Percentiles rank a stretch among this genome's conserved stretches.
These are phyloP conservation scores for Pantelozetes paolii DNA, from an alignment of 2,888 invertebrate species.

Conservation along the genomic window DNA sequence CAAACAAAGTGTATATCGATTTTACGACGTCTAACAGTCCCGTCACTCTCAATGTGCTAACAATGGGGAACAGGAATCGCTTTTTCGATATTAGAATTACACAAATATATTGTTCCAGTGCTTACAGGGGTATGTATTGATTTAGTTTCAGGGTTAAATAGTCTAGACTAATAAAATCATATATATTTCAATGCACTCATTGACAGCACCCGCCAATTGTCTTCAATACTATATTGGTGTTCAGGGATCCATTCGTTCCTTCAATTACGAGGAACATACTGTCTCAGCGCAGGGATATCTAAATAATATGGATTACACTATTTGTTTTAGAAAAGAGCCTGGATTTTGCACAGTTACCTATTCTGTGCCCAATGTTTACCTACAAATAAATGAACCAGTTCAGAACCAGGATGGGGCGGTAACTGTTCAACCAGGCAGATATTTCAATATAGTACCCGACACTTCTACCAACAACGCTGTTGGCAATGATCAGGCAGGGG, in stretches of 20 bases:
- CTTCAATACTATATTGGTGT: slow-evolving; percentile 73
- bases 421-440: background rate
- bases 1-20: slow-evolving; percentile 41
- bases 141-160: too few relatives aligned
- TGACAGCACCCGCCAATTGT: slow-evolving; percentile 54
- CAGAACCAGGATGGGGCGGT: background rate
- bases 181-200: background rate
- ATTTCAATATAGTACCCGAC: slow-evolving; percentile 41
- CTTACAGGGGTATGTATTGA: slow-evolving; percentile 36
- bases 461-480: slow-evolving; percentile 21
- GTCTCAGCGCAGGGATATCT: slow-evolving; percentile 44
- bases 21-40: slow-evolving; percentile 25
- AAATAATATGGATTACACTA: slow-evolving; percentile 70
- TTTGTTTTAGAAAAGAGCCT: slow-evolving; percentile 74
- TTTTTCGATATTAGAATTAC: slow-evolving; percentile 42
- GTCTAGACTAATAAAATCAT: background rate
- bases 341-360: slow-evolving; percentile 72
- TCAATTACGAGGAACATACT: slow-evolving; percentile 65
- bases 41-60: slow-evolving; percentile 42
- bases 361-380: slow-evolving; percentile 37
- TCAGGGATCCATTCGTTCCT: slow-evolving; percentile 73
- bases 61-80: slow-evolving; percentile 40
- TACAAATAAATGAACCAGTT: slow-evolving; percentile 8
- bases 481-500: slow-evolving; percentile 42
- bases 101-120: slow-evolving; percentile 39